Base-by-base conservation (phyloP, 2,113 vertebrate genomes). In the Tricholaema leucomelas region DNA sequence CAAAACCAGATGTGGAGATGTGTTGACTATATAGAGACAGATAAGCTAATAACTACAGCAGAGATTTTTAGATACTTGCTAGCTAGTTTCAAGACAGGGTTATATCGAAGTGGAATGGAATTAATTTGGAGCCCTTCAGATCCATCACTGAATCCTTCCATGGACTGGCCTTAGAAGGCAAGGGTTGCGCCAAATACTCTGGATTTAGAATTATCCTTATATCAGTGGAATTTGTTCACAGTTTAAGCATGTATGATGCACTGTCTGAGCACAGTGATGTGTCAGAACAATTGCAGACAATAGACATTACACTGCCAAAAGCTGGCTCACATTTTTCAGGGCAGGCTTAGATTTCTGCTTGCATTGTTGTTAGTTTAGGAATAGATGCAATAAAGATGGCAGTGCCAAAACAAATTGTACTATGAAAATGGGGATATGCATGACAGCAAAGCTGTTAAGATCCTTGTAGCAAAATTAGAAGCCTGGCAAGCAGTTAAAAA, bases 221-320 rank as follows among this genome's bases (percentile, higher is more conserved):
- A 94, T 96, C 95, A 91, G 46, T 96, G 96, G 97, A 97, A 96
- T 96, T 96, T 97, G 70, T 93, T 94, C 92, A 74, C 94, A 93
- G 96, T 97, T 95, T 92, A 92, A 95, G 91, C 89, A 64, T 91
- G 94, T 95, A 67, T 96, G 96, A 97, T 97, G 96, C 91, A 95
- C 91, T 94, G 96, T 96, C 96, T 98, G 95, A 96, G 89, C 84
- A 96, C 87, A 50, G 19, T 71, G 91, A 94, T 95, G 96, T 94
- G 88, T 95, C 96, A 95, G 92, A 97, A 91, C 16, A n/a, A 85
- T 90, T 54, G 31, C 81, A 79, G 89, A 74, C 72, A 91, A 90
- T 81, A 19, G 92, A 35, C 52, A 21, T 80, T 59, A 65, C 72
- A 20, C 35, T 83, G 89, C 90, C 91, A 93, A 77, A 56, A 94